These are phyloP conservation scores for Arizona elegans DNA, from an alignment of 2,113 vertebrate species.

Conservation along the genomic window DNA sequence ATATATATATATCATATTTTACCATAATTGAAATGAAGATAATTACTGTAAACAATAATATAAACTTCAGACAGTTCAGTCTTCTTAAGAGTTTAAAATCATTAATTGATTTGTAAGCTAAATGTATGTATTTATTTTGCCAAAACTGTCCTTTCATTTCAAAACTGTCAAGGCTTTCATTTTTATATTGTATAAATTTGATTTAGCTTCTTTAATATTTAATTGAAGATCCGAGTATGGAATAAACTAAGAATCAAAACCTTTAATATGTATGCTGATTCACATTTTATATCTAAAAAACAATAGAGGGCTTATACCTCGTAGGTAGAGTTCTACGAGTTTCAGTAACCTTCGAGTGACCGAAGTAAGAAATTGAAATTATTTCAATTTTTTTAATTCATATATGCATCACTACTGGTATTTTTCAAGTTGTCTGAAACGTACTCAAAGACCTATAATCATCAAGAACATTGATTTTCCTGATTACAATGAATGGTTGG, in stretches of 20 bases:
- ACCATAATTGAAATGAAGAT: constrained; percentile 55
- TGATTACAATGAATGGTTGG: not conserved
- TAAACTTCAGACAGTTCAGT: constrained; percentile 48
- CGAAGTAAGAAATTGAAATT: not conserved
- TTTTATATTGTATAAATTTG: constrained; percentile 33
- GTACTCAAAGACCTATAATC: not conserved
- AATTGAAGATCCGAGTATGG: not conserved
- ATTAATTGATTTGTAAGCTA: constrained; percentile 22
- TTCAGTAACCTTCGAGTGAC: not conserved
- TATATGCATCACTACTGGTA: not conserved
- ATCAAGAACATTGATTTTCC: not conserved
- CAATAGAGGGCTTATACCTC: not conserved
- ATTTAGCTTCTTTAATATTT: not conserved
- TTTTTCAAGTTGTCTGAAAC: not conserved
- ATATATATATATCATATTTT: constrained; percentile 64
- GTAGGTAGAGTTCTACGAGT: not conserved
- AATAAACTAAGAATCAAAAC: not conserved
- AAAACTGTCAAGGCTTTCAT: constrained; percentile 9
- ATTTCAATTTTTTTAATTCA: not conserved
- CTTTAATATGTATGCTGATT: not conserved
- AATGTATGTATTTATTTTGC: constrained; percentile 44
- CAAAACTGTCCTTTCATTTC: not conserved
- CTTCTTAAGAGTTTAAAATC: not conserved
- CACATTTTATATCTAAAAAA: constrained; percentile 1
- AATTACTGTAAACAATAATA: constrained; percentile 45